Conservation (phyloP, 1,140 invertebrate genomes). For the Drosophila insularis region DNA sequence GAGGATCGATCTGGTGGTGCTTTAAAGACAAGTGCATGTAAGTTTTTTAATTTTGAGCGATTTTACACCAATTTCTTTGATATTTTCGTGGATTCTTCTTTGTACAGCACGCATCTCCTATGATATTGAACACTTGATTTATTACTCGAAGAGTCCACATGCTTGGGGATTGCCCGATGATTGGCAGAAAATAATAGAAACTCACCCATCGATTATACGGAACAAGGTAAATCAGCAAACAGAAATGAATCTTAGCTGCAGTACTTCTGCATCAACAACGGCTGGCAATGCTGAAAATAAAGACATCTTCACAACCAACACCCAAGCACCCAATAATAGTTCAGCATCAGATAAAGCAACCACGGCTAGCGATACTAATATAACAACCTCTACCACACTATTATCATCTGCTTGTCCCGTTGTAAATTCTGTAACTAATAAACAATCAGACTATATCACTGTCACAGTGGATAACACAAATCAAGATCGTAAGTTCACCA, state of each 20-base stretch:
- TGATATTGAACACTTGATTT: constrained; percentile 77
- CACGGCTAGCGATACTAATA: constrained; percentile 6
- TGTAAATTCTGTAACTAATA: constrained; percentile 4
- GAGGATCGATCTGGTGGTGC: constrained; percentile 45
- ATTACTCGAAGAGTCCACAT: constrained; percentile 78
- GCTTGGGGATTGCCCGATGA: constrained; percentile 72
- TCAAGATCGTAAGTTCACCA: constrained; percentile 36
- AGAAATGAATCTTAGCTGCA: constrained; percentile 19
- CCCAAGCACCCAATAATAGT: constrained; percentile 53
- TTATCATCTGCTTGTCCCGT: constrained; percentile 9
- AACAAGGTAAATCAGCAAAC: constrained; percentile 78
- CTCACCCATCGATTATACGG: constrained; percentile 71
- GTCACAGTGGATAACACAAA: constrained; percentile 11
- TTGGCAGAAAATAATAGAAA: constrained; percentile 74
- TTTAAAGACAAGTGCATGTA: constrained; percentile 60
- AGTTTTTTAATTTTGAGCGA: constrained; percentile 22
- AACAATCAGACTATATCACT: constrained; percentile 41
- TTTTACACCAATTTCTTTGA: neutral
- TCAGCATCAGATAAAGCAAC: constrained; percentile 50
- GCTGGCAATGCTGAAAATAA: constrained; percentile 10
- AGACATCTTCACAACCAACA: constrained; percentile 35
- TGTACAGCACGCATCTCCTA: constrained; percentile 69
- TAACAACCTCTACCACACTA: constrained; percentile 10
- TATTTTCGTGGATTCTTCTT: constrained; percentile 3
- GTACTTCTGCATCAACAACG: constrained; percentile 32